Conservation (phyloP, 2,888 invertebrate species). For the Agrochola lota region DNA sequence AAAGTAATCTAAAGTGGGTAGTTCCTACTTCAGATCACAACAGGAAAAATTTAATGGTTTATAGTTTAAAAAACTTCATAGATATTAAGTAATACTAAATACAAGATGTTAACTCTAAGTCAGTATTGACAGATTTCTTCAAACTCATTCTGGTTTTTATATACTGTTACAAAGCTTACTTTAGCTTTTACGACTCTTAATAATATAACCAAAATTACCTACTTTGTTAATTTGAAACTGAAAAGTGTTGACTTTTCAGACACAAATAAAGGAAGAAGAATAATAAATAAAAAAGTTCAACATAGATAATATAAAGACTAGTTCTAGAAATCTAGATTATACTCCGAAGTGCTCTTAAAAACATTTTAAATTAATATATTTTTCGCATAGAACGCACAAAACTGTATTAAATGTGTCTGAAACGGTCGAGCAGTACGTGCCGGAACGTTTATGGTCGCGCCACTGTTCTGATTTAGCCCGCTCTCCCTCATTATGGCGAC, state of each 20-base stretch:
- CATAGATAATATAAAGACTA: not conserved
- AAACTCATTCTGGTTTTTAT: not conserved
- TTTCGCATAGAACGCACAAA: slow-evolving; percentile 44
- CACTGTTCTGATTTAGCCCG: slow-evolving; percentile 78
- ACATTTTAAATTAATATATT: slow-evolving; percentile 53
- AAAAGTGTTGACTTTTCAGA: slow-evolving; percentile 1
- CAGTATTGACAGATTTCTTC: not conserved
- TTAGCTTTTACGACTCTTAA: not conserved
- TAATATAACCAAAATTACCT: slow-evolving; percentile 7
- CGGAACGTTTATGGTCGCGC: slow-evolving; percentile 75
- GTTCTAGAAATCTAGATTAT: slow-evolving; percentile 10
- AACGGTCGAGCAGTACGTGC: slow-evolving; percentile 76
- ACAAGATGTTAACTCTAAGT: not conserved
- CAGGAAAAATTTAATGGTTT: not conserved
- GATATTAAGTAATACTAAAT: not conserved
- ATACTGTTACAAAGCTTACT: not conserved
- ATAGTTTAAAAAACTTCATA: not conserved
- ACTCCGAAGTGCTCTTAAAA: slow-evolving; percentile 1
- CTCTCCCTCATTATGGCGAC: slow-evolving; percentile 82
- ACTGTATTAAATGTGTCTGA: slow-evolving; percentile 62
- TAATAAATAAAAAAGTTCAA: not conserved
- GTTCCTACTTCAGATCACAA: too few relatives aligned
- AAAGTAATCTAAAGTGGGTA: not conserved
- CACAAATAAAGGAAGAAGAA: not conserved
- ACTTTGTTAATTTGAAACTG: slow-evolving; percentile 2